Evolutionary conservation across 2,888 invertebrate species (phyloP).

Genomic region (Fragum whitleyi): DNA sequence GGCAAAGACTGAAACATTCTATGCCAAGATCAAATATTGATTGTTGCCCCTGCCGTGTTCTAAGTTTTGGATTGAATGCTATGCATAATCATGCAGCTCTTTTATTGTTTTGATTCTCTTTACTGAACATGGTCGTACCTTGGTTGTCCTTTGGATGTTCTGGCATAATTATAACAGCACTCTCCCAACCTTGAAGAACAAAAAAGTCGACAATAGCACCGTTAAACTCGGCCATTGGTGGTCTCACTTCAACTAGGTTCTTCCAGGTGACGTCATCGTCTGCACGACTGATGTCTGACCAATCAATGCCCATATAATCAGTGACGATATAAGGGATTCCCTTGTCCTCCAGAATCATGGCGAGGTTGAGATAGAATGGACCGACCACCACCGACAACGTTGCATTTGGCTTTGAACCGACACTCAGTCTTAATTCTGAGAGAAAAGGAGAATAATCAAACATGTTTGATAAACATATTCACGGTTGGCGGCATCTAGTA

Average conservation of each 20-base stretch:
- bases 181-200: slow-evolving; percentile 68
- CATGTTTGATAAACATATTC: no score
- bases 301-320: slow-evolving; percentile 79
- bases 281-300: slow-evolving; percentile 78
- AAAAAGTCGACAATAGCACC: slow-evolving; percentile 78
- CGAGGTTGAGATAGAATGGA: slow-evolving; percentile 79
- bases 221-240: slow-evolving; percentile 77
- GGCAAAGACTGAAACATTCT: no score
- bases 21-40: no score
- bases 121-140: slow-evolving; percentile 68
- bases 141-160: slow-evolving; percentile 75
- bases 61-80: no score
- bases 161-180: slow-evolving; percentile 78
- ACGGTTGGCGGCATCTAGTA: no score
- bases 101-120: no score
- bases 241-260: slow-evolving; percentile 76
- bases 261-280: slow-evolving; percentile 76
- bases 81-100: no score
- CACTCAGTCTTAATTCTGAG: slow-evolving; percentile 13
- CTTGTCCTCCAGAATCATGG: slow-evolving; percentile 72
- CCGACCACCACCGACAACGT: slow-evolving; percentile 74
- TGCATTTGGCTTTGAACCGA: slow-evolving; percentile 12
- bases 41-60: no score
- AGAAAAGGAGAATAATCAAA: no score
- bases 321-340: slow-evolving; percentile 79